These are phyloP conservation scores for Corythoichthys haematopterus DNA, from an alignment of 2,113 vertebrate species.

Conservation along the genomic window DNA sequence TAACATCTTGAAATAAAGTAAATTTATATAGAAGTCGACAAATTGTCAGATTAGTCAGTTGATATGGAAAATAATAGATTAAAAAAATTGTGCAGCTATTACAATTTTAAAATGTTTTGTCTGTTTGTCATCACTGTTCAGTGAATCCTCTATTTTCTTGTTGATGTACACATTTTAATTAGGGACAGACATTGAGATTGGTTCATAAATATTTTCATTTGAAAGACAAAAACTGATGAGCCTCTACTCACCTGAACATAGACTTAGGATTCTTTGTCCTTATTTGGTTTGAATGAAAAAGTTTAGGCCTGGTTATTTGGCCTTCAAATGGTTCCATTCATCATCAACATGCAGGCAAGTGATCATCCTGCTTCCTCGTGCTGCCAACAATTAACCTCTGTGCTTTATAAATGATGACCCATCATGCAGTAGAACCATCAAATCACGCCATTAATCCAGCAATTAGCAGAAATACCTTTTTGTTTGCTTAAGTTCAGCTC, in stretches of 20 bases:
- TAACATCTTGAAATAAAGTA: too few species aligned
- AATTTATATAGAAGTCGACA: too few species aligned
- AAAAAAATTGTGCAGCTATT: too few species aligned
- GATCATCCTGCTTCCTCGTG: slow-evolving; percentile 36
- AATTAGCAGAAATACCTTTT: slow-evolving; percentile 34
- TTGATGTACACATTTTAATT: too few species aligned
- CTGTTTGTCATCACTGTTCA: too few species aligned
- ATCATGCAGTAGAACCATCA: slow-evolving; percentile 21
- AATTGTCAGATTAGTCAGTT: too few species aligned
- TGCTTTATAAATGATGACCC: slow-evolving; percentile 32
- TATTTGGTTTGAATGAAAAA: slow-evolving; percentile 6
- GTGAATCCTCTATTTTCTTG: too few species aligned
- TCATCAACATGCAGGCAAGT: slow-evolving; percentile 37
- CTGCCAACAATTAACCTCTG: slow-evolving; percentile 44
- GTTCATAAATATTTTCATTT: background rate
- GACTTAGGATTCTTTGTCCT: background rate
- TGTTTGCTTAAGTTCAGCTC: slow-evolving; percentile 19
- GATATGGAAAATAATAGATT: too few species aligned
- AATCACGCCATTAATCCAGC: slow-evolving; percentile 19
- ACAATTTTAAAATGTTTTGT: too few species aligned
- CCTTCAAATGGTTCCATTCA: slow-evolving; percentile 44
- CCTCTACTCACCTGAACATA: background rate
- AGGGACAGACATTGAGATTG: background rate
- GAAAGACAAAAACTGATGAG: too few species aligned
- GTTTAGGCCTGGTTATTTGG: slow-evolving; percentile 15